Evolutionary conservation across 2,797 vertebrate genomes (phyloP), one percentile per base, ranked within the genome.

Genomic region (Melanotaenia trifasciata): DNA sequence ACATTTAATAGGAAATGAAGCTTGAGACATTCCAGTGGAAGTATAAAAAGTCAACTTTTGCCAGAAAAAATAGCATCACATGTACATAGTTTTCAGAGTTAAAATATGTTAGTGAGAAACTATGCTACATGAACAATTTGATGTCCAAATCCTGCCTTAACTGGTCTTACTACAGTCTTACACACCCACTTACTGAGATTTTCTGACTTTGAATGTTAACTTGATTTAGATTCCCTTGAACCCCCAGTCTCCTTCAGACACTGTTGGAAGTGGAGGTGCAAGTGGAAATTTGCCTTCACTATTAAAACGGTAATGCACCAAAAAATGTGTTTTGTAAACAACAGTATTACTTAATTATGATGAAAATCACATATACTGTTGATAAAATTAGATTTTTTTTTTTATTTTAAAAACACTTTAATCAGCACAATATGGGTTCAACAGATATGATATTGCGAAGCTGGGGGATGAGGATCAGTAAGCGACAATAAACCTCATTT

Each of bases 121-220:
- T 47, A 64, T 32, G 60, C 26, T 18, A 65, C 56, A 66, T 13
- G 60, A 74, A 67, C 35, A 78, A 61, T 64, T 58, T 59, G 22
- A 75, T 62, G 35, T 75, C 47, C 63, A 54, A 63, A 35, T 59
- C 58, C 59, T 69, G 50, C 81, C 74, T 80, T 83, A 82, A 78
- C 81, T 78, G 57, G 77, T 69, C 70, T 61, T 33, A 47, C 8
- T 65, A 64, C 51, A 38, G 76, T 74, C 61, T 74, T 28, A 12
- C 57, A 45, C 64, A 43, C 43, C 57, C 33, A 5, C 63, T 70
- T 58, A 33, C 83, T 26, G 64, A 76, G 74, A 47, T 43, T 38
- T 28, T 78, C 74, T 68, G 54, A 64, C 75, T 87, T 81, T 79
- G 68, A 84, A 79, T 82, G 65, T 79, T 89, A 85, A 78, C 69